Evolutionary conservation across 2,113 vertebrate species (phyloP).

Genomic region (Protobothrops mucrosquamatus): DNA sequence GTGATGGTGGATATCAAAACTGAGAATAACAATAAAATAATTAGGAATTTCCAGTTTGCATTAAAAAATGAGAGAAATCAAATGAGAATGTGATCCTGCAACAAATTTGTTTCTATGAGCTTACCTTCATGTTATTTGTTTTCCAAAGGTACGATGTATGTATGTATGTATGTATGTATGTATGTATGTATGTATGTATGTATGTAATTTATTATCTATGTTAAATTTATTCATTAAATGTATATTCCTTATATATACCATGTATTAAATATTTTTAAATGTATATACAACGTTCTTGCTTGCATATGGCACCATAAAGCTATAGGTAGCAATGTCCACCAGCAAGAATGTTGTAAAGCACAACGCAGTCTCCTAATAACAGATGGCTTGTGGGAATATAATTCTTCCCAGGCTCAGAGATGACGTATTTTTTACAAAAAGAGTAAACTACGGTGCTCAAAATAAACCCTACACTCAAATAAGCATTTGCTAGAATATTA

Average conservation of each 20-base stretch:
- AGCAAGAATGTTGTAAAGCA: neutral
- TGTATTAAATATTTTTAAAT: neutral
- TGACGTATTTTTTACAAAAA: neutral
- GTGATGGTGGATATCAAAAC: neutral
- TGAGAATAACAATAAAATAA: neutral
- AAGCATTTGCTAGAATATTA: neutral
- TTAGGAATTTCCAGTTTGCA: neutral
- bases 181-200: no score
- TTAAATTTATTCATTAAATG: neutral
- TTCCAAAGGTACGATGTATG: neutral
- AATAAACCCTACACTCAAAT: neutral
- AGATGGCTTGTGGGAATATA: neutral
- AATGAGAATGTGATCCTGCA: neutral
- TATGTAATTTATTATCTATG: neutral
- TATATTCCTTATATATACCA: no score
- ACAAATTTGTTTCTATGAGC: neutral
- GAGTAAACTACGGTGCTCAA: neutral
- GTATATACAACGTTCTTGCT: neutral
- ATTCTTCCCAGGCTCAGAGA: neutral
- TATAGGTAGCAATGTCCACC: neutral
- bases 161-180: no score
- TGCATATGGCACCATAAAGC: neutral
- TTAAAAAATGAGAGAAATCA: neutral
- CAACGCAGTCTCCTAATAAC: neutral
- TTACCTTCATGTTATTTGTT: neutral